These are phyloP conservation scores for Pseudopleuronectes americanus DNA, from an alignment of 2,797 vertebrate genomes.

Conservation along the genomic window DNA sequence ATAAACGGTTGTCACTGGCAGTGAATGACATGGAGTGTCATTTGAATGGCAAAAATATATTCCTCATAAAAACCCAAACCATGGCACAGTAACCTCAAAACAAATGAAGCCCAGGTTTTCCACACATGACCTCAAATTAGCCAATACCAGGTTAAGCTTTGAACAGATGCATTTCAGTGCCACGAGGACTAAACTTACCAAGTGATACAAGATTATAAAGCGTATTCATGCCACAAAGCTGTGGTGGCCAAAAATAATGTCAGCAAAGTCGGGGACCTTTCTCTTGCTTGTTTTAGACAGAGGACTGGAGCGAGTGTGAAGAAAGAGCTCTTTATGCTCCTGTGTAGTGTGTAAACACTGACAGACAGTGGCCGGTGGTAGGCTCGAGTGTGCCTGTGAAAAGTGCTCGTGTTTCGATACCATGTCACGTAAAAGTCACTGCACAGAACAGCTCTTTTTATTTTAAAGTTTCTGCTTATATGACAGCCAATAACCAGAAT, in stretches of 20 bases:
- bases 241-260: conserved; percentile 63
- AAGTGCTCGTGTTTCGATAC: conserved; percentile 71
- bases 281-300: conserved; percentile 51
- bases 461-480: conserved; percentile 15
- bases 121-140: conserved; percentile 30
- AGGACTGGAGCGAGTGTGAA: conserved; percentile 52
- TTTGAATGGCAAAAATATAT: conserved; percentile 37
- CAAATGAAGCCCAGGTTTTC: conserved; percentile 22
- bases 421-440: conserved; percentile 57
- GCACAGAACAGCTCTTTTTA: conserved; percentile 14
- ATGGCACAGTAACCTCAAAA: conserved; percentile 10
- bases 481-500: not conserved
- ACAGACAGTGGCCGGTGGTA: conserved; percentile 73
- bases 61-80: not conserved
- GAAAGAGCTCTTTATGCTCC: conserved; percentile 84
- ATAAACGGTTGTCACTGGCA: conserved; percentile 50
- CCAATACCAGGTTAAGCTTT: conserved; percentile 11
- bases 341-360: conserved; percentile 75
- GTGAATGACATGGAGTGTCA: conserved; percentile 28
- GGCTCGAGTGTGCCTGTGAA: conserved; percentile 80
- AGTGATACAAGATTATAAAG: conserved; percentile 32
- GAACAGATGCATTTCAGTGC: conserved; percentile 26
- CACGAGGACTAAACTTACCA: conserved; percentile 11
- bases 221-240: conserved; percentile 40
- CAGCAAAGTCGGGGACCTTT: conserved; percentile 44